These are phyloP conservation scores for Equus quagga DNA, from an alignment of 2,113 vertebrate genomes.

Conservation along the genomic window DNA sequence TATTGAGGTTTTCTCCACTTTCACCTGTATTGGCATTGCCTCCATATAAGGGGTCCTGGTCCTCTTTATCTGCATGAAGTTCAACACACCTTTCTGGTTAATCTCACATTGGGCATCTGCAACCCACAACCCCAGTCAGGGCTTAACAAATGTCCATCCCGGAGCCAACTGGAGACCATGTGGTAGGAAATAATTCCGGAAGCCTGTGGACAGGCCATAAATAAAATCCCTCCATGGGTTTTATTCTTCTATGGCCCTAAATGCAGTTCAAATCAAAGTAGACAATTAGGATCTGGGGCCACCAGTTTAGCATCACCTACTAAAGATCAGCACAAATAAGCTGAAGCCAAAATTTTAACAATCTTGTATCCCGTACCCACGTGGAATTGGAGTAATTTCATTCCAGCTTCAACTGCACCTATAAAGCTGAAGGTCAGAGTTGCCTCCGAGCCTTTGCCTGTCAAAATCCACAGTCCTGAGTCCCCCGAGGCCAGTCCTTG, in stretches of 20 bases:
- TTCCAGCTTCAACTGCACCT: not conserved
- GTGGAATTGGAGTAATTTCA: not conserved
- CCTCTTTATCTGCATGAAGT: not conserved
- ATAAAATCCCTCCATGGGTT: not conserved
- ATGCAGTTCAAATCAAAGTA: not conserved
- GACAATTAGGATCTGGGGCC: not conserved
- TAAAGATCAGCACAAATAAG: not conserved
- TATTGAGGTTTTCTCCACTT: not conserved
- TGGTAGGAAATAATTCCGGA: constrained; percentile 9
- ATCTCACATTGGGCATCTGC: not conserved
- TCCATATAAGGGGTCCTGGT: not conserved
- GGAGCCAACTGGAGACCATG: not conserved
- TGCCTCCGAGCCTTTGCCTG: not conserved
- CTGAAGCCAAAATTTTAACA: not conserved
- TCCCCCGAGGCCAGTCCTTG: not conserved
- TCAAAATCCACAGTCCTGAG: not conserved
- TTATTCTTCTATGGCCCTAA: not conserved
- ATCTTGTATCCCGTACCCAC: not conserved
- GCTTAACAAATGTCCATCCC: not conserved
- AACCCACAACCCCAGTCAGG: not conserved
- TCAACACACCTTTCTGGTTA: not conserved
- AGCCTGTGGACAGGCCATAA: not conserved
- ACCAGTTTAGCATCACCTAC: not conserved
- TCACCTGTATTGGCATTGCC: not conserved
- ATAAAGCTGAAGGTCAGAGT: not conserved